These are phyloP conservation scores for Rosalia funebris DNA, from an alignment of 2,888 invertebrate species.

Conservation along the genomic window DNA sequence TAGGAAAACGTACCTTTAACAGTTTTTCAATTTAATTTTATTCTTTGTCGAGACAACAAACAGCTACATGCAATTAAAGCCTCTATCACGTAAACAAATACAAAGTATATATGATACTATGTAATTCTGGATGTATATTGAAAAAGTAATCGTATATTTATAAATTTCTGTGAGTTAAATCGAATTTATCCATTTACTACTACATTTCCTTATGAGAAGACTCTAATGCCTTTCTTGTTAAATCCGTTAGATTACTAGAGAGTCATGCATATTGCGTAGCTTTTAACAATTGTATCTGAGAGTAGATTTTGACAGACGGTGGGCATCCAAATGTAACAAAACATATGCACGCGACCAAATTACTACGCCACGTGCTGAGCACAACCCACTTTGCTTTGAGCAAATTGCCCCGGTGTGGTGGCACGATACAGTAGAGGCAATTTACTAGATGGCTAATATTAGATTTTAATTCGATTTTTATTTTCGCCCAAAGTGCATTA, in stretches of 20 bases:
- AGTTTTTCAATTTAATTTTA: no score
- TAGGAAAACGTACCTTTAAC: no score
- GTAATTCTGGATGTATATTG: no score
- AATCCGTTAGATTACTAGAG: not conserved
- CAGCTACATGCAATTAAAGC: no score
- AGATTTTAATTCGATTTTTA: conserved; percentile 48
- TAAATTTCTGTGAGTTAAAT: no score
- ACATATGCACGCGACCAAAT: conserved; percentile 37
- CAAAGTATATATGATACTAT: no score
- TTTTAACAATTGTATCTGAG: not conserved
- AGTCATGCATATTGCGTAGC: not conserved
- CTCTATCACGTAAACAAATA: no score
- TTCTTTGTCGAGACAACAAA: no score
- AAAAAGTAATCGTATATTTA: no score
- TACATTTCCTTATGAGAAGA: no score
- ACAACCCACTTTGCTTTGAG: conserved; percentile 35
- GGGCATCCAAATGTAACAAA: conserved; percentile 10
- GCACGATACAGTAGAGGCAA: conserved; percentile 28
- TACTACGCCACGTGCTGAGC: conserved; percentile 29
- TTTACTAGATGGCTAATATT: conserved; percentile 43
- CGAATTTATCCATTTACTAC: no score
- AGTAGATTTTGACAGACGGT: conserved; percentile 10
- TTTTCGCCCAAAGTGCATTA: conserved; percentile 39
- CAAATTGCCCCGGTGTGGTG: conserved; percentile 32
- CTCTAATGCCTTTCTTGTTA: no score